A percentile compares a stretch with the other conserved stretches of the same genome.
Evolutionary conservation across 2,888 invertebrate species (phyloP).

Genomic region (Tiphia femorata): DNA sequence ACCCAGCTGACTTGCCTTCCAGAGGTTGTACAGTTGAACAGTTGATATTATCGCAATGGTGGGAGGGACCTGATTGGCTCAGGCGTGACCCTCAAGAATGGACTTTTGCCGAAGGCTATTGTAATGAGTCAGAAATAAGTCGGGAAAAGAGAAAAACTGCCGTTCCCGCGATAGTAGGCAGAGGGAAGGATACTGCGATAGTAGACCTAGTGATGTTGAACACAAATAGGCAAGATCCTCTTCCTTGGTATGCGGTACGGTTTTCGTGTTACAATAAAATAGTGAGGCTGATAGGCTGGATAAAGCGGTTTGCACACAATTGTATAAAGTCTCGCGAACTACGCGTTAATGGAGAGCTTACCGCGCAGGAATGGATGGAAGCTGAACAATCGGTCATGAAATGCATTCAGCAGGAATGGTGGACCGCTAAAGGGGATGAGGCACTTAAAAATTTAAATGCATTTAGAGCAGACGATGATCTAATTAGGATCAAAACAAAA

Average conservation of each 20-base stretch:
- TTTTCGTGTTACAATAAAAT: slow-evolving; percentile 7
- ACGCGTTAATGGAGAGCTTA: slow-evolving; percentile 2
- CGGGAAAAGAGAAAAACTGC: not conserved
- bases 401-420: not conserved
- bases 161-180: not conserved
- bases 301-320: slow-evolving; percentile 1
- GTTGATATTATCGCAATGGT: slow-evolving; percentile 13
- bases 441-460: not conserved
- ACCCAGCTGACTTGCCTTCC: slow-evolving; percentile 58
- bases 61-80: slow-evolving; percentile 2
- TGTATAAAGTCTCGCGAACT: not conserved
- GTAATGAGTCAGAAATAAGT: not conserved
- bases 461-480: not conserved
- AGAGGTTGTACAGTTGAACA: slow-evolving; percentile 34
- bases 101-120: not conserved
- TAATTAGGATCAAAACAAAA: not conserved
- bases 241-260: not conserved
- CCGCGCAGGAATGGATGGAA: not conserved
- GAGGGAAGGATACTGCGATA: not conserved
- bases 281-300: slow-evolving; percentile 7
- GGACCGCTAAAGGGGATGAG: not conserved
- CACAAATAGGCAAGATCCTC: not conserved
- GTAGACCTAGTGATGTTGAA: not conserved
- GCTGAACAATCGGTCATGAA: not conserved
- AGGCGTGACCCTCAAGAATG: not conserved